phyloP scores from a whole-genome alignment of 2,888 invertebrate species.

The Napeogenes sylphis region DNA sequence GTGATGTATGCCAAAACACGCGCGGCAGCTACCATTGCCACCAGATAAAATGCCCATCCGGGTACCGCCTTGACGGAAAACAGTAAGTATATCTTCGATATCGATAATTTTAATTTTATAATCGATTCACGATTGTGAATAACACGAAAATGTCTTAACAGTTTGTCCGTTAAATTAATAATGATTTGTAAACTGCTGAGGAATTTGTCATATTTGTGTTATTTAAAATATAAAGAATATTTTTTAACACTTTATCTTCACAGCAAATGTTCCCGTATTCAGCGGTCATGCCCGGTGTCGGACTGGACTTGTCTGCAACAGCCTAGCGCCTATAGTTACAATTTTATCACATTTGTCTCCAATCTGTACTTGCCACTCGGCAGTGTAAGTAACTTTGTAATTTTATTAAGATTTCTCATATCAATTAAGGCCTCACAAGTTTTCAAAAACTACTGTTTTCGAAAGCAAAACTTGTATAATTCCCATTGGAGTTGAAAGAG shows the following conservation, averaged over 20 bases:
- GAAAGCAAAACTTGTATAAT: no score
- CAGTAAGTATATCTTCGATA: constrained; percentile 80
- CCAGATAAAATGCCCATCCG: constrained; percentile 88
- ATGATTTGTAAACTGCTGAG: no score
- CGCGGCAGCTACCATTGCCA: constrained; percentile 93
- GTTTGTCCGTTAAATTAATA: no score
- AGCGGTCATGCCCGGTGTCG: constrained; percentile 83
- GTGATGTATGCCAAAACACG: constrained; percentile 92
- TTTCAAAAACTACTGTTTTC: no score
- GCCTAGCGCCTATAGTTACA: constrained; percentile 93
- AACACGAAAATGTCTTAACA: no score
- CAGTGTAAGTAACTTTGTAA: constrained; percentile 49
- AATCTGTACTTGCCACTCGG: constrained; percentile 83
- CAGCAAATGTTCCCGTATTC: constrained; percentile 88
- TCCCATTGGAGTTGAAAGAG: no score
- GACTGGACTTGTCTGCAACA: constrained; percentile 85
- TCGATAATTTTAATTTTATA: no score
- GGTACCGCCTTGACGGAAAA: constrained; percentile 89
- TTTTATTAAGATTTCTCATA: no score
- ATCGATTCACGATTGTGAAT: no score
- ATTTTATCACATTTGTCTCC: constrained; percentile 94
- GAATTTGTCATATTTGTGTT: no score
- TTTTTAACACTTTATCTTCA: neutral
- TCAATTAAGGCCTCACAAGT: no score
- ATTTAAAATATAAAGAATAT: no score